These are phyloP conservation scores for Plutella xylostella DNA, from an alignment of 2,888 invertebrate species.

Conservation along the genomic window DNA sequence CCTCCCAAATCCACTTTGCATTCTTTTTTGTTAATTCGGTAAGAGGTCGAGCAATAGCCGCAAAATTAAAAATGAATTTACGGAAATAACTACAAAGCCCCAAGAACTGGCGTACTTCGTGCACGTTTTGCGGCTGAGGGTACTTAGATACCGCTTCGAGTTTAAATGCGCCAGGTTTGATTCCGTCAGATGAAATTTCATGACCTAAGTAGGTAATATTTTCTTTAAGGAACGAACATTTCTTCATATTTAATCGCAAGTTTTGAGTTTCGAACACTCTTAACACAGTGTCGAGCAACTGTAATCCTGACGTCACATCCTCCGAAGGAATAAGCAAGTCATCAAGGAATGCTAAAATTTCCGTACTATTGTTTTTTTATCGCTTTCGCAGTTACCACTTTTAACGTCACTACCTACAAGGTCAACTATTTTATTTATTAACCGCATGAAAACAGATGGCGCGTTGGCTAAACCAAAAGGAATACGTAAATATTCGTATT, in stretches of 20 bases:
- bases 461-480: conserved; percentile 22
- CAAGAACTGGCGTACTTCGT: conserved; percentile 15
- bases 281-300: not conserved
- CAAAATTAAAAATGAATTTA: conserved; percentile 17
- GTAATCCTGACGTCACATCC: conserved; percentile 6
- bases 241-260: conserved; percentile 1
- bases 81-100: conserved; percentile 17
- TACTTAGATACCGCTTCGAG: conserved; percentile 12
- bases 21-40: conserved; percentile 17
- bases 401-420: not conserved
- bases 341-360: conserved; percentile 13
- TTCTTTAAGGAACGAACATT: conserved; percentile 5
- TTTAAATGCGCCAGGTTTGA: conserved; percentile 1
- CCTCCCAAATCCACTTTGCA: conserved; percentile 12
- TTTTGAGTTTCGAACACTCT: not conserved
- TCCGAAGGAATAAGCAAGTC: conserved; percentile 16
- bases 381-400: no score
- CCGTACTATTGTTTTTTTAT: no score
- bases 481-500: conserved; percentile 19
- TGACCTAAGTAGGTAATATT: conserved; percentile 3
- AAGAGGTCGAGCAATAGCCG: conserved; percentile 15
- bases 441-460: conserved; percentile 10
- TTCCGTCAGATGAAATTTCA: conserved; percentile 2
- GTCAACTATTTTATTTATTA: conserved; percentile 14
- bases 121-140: conserved; percentile 12